Percentiles rank a stretch among this genome's conserved stretches.
phyloP scores from a whole-genome alignment of 2,113 vertebrate genomes.

The Nansenia antarctica region DNA sequence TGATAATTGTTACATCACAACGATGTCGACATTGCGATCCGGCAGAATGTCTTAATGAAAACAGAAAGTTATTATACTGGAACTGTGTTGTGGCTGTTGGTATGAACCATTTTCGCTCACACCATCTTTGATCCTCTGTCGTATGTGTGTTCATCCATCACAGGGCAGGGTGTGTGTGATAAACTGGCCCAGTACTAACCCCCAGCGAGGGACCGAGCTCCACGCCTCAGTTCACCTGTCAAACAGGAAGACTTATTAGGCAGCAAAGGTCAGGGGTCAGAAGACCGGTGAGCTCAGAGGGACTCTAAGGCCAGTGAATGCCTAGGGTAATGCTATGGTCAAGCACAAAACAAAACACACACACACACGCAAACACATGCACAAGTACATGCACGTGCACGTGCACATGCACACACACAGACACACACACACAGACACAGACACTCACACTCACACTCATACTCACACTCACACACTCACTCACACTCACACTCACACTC shows the following conservation, averaged over 20 bases:
- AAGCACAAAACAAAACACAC: no score
- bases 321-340: neutral
- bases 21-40: no score
- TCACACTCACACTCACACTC: neutral
- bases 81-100: no score
- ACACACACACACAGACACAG: slow-evolving; percentile 29
- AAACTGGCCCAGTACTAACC: slow-evolving; percentile 89
- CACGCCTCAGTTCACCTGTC: slow-evolving; percentile 94
- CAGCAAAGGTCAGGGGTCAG: slow-evolving; percentile 72
- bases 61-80: no score
- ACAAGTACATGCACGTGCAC: neutral
- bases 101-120: slow-evolving; percentile 42
- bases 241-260: slow-evolving; percentile 92
- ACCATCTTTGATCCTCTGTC: neutral
- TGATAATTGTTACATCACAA: no score
- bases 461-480: no score
- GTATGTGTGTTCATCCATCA: slow-evolving; percentile 83
- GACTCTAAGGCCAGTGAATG: slow-evolving; percentile 40
- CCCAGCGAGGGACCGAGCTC: slow-evolving; percentile 86
- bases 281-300: slow-evolving; percentile 61
- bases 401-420: slow-evolving; percentile 42
- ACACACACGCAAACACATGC: neutral
- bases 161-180: slow-evolving; percentile 78
- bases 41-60: no score
- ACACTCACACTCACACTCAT: no score